Conservation (phyloP, 2,113 vertebrate genomes). For the Grallaria varia region DNA sequence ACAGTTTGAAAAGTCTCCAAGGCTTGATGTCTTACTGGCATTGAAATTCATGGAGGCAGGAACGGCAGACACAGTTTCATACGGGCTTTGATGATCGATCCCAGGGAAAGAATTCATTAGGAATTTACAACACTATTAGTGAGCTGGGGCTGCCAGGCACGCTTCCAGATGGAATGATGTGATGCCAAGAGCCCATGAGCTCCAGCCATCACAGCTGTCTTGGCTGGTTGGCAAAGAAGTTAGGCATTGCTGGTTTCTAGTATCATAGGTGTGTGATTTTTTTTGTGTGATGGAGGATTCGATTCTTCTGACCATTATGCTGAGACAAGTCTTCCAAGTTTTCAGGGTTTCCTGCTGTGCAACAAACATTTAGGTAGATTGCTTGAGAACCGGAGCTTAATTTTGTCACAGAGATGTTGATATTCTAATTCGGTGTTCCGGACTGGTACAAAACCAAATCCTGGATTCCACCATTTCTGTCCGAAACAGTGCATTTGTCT, state of each 20-base stretch:
- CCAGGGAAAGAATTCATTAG: background rate
- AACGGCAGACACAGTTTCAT: background rate
- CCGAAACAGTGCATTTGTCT: background rate
- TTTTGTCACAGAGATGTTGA: background rate
- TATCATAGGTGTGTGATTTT: background rate
- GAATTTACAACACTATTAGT: background rate
- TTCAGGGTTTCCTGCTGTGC: background rate
- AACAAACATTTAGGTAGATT: background rate
- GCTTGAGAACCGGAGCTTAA: background rate
- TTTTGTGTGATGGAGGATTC: background rate
- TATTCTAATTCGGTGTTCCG: background rate
- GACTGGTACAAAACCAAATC: background rate
- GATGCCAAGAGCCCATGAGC: background rate
- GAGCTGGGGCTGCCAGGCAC: background rate
- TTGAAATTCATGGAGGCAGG: background rate
- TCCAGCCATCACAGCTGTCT: background rate
- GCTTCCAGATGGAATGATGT: background rate
- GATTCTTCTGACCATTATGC: background rate
- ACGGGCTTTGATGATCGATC: background rate
- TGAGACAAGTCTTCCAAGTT: background rate
- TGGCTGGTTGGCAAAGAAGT: background rate
- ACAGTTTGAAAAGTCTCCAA: background rate
- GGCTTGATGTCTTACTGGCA: background rate
- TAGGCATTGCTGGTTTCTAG: background rate
- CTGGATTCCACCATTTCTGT: background rate